Conservation (phyloP, 2,888 invertebrate species). For the Nomada flava region DNA sequence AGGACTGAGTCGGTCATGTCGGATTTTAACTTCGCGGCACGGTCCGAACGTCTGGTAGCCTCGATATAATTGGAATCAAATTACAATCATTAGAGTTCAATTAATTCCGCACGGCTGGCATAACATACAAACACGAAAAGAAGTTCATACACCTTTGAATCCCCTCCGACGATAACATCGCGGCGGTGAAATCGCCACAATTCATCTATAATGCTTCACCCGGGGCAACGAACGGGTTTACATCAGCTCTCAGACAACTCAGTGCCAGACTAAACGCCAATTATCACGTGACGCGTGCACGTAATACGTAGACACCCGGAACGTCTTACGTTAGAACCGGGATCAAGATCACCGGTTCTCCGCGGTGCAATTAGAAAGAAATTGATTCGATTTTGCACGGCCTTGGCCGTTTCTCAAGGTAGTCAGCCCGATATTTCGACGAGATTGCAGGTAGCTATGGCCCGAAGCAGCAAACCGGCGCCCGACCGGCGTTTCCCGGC, state of each 20-base stretch:
- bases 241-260: background rate
- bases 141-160: slow-evolving; percentile 20
- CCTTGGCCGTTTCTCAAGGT: slow-evolving; percentile 57
- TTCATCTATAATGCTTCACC: slow-evolving; percentile 29
- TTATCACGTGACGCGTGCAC: slow-evolving; percentile 21
- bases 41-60: too few relatives aligned
- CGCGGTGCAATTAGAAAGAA: slow-evolving; percentile 48
- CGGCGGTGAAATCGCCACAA: slow-evolving; percentile 20
- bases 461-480: slow-evolving; percentile 76
- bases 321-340: background rate
- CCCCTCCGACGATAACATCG: slow-evolving; percentile 21
- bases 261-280: slow-evolving; percentile 7
- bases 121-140: background rate
- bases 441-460: slow-evolving; percentile 69
- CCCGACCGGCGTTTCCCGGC: slow-evolving; percentile 77
- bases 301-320: background rate
- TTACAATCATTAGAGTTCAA: background rate
- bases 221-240: slow-evolving; percentile 30
- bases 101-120: background rate
- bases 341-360: slow-evolving; percentile 12
- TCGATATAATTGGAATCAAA: too few relatives aligned
- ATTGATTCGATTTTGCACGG: slow-evolving; percentile 41
- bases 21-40: slow-evolving; percentile 20
- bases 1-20: slow-evolving; percentile 27
- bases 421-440: slow-evolving; percentile 60